These are phyloP conservation scores for Epicampocera succincta DNA, from an alignment of 2,888 invertebrate species.

Conservation along the genomic window DNA sequence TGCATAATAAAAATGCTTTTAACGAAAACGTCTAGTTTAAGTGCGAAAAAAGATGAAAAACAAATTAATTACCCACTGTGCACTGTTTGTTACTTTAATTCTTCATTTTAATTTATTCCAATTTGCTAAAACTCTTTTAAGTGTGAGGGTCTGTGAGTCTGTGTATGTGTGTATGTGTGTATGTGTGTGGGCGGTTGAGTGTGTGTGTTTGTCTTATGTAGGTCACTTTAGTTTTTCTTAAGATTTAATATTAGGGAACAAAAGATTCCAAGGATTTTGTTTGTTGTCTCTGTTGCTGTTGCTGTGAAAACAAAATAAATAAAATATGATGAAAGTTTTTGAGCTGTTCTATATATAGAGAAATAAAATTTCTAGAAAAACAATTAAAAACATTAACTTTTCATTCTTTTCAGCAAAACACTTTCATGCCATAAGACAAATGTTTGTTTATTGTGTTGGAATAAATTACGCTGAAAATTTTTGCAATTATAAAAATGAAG, in stretches of 20 bases:
- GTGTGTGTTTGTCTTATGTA: conserved; percentile 21
- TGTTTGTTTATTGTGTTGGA: conserved; percentile 28
- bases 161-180: not conserved
- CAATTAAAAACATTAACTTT: conserved; percentile 55
- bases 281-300: conserved; percentile 14
- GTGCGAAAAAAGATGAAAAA: too few species aligned
- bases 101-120: conserved; percentile 12
- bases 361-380: conserved; percentile 40
- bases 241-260: conserved; percentile 43
- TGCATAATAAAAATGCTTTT: too few species aligned
- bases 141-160: not conserved
- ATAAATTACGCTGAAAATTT: conserved; percentile 56
- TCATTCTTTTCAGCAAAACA: conserved; percentile 5
- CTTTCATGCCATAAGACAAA: conserved; percentile 15
- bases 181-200: too few species aligned
- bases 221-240: conserved; percentile 39
- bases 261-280: conserved; percentile 30
- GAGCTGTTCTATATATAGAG: not conserved
- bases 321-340: conserved; percentile 48
- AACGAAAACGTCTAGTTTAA: not conserved
- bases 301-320: conserved; percentile 11
- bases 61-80: not conserved
- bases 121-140: conserved; percentile 17
- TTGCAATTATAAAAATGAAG: conserved; percentile 26
- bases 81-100: conserved; percentile 10